Base-by-base conservation (phyloP, 1,140 invertebrate species). In the Eubasilissa regina region DNA sequence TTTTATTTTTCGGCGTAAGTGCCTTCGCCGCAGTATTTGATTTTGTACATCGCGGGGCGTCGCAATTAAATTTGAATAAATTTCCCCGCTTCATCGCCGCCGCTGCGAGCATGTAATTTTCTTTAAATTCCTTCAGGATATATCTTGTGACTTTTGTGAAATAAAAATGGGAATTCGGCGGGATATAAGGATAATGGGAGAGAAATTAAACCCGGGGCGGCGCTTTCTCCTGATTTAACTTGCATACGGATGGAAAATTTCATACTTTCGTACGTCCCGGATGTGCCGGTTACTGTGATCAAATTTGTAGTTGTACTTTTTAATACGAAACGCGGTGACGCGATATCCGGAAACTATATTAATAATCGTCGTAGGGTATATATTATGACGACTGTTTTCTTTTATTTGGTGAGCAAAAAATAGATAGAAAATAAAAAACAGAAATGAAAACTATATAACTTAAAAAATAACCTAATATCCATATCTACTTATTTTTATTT, bases 41-140 rank as follows among this genome's bases (percentile, higher is more conserved):
- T 56, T 56, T 56, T 8, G n/a, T 17, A 17, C 53, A 15, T 56
- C 53, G n/a, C 53, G 53, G n/a, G 53, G 17, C 53, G 53, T n/a
- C 53, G 15, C 17, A 56, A 56, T 56, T 56, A 56, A n/a, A 56
- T 56, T 56, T 56, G 53, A 56, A 56, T 56, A 56, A 56, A 56
- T 56, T 56, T 56, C 17, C 11, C 17, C 53, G n/a, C n/a, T 56
- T 8, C 53, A 56, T 56, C 53, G 53, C 53, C 53, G 8, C n/a
- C 7, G 53, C 53, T 1, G 53, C 53, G 17, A 56, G 53, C 53
- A 17, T 55, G 53, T 56, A 56, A 56, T 56, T 56, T 56, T 56
- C 53, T 56, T 56, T 56, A 56, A 56, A 56, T 19, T 56, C 53
- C 25, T 35, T 6, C 25, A 35, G 25, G 25, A 35, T 35, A 35